Percentiles rank a stretch among this genome's conserved stretches.
These are phyloP conservation scores for Centropus bengalensis DNA, from an alignment of 2,113 vertebrate species.

Conservation along the genomic window DNA sequence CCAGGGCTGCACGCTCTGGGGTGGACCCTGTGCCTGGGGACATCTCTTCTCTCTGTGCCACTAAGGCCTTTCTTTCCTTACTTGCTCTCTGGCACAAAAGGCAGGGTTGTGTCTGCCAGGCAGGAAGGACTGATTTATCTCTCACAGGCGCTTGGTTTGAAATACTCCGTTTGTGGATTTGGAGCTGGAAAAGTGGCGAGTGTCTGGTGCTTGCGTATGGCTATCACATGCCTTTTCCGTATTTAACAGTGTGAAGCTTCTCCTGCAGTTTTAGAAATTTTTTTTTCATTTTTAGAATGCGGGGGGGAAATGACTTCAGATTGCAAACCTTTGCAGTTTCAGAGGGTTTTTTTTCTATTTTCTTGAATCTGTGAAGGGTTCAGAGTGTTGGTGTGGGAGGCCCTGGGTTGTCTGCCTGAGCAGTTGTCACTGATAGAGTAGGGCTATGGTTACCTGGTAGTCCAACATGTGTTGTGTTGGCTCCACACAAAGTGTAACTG, in stretches of 20 bases:
- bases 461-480: neutral
- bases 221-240: neutral
- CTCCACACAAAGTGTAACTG: neutral
- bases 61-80: neutral
- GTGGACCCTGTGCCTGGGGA: neutral
- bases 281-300: neutral
- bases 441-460: neutral
- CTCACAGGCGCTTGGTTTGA: neutral
- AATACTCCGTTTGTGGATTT: neutral
- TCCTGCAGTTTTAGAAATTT: neutral
- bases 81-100: neutral
- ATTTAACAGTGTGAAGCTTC: neutral
- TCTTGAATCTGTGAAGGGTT: neutral
- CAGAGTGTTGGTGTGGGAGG: neutral
- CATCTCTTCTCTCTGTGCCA: neutral
- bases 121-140: neutral
- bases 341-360: neutral
- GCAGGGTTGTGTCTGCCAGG: neutral
- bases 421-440: neutral
- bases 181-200: neutral
- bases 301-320: neutral
- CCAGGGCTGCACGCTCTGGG: neutral
- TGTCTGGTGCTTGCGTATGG: neutral
- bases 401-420: neutral
- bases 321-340: neutral